A percentile compares a stretch with the other conserved stretches of the same genome.
Evolutionary conservation across 2,888 invertebrate genomes (phyloP).

Genomic region (Sialis fuliginosa): DNA sequence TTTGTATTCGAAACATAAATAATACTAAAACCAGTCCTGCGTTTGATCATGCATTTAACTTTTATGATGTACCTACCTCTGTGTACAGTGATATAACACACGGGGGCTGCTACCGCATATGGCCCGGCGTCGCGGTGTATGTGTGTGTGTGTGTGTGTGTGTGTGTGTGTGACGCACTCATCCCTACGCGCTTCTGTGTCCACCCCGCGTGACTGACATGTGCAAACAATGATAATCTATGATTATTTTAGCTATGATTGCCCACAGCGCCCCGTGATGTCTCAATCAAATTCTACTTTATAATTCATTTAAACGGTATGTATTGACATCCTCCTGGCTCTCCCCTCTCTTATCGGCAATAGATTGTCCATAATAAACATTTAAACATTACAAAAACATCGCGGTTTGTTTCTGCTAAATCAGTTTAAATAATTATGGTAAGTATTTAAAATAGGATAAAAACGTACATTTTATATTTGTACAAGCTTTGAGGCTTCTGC

Average conservation of each 20-base stretch:
- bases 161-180: conserved; percentile 1
- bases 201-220: conserved; percentile 17
- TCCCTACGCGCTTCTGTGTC: conserved; percentile 11
- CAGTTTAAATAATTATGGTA: too few relatives aligned
- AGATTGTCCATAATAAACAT: too few relatives aligned
- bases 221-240: conserved; percentile 27
- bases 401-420: too few relatives aligned
- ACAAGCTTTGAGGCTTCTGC: too few relatives aligned
- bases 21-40: neutral
- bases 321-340: neutral
- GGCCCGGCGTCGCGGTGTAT: neutral
- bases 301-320: conserved; percentile 15
- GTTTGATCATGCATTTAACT: neutral
- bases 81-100: neutral
- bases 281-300: conserved; percentile 20
- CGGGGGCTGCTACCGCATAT: neutral
- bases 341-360: neutral
- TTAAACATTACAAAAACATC: too few relatives aligned
- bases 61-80: neutral
- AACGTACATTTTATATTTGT: too few relatives aligned
- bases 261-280: conserved; percentile 21
- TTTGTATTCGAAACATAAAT: too few relatives aligned
- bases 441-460: too few relatives aligned
- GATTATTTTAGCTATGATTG: conserved; percentile 25
- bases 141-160: neutral